These are phyloP conservation scores for Sialis fuliginosa DNA, from an alignment of 2,888 invertebrate genomes.

Conservation along the genomic window DNA sequence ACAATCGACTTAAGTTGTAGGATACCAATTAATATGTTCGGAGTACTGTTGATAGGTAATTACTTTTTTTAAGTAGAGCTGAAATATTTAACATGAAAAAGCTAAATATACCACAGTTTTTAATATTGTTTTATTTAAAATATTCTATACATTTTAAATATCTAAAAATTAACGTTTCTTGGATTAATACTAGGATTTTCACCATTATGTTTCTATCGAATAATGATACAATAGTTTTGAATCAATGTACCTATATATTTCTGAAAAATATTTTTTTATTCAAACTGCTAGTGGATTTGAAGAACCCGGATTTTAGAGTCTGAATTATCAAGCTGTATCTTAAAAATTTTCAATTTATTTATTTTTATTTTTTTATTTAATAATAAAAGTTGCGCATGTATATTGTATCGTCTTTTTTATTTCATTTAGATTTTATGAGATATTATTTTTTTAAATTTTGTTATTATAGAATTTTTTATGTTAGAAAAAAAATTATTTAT, in stretches of 20 bases:
- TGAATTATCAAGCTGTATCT: not conserved
- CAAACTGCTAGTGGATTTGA: not conserved
- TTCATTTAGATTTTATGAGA: no score
- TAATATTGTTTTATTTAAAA: no score
- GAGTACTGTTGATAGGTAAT: constrained; percentile 35
- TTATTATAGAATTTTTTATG: no score
- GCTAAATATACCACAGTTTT: no score
- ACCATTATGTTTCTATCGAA: not conserved
- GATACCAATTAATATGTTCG: constrained; percentile 39
- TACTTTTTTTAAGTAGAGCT: constrained; percentile 7
- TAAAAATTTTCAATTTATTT: no score
- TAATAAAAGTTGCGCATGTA: no score
- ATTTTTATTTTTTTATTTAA: no score
- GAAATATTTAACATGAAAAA: no score
- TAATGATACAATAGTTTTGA: not conserved
- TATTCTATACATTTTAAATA: no score
- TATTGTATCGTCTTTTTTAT: not conserved
- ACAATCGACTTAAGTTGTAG: constrained; percentile 36
- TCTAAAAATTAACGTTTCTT: no score
- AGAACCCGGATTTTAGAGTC: not conserved
- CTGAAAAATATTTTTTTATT: not conserved
- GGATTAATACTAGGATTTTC: not conserved
- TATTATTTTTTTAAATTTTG: no score
- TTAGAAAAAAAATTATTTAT: no score
- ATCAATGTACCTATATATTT: not conserved